Base-by-base conservation (phyloP, 2,797 vertebrate species). In the Protonibea diacanthus region DNA sequence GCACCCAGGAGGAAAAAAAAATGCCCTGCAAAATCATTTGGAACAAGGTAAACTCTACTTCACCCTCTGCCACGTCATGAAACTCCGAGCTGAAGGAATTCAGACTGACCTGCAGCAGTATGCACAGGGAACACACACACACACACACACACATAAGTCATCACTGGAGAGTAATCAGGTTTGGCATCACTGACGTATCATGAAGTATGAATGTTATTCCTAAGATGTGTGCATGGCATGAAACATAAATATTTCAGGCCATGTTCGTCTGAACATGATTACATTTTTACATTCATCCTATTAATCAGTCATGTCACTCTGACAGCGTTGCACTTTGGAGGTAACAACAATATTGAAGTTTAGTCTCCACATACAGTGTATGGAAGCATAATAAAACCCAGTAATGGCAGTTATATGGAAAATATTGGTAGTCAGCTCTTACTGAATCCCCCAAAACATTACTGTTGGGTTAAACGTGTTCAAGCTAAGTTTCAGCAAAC, bases 21-120 rank as follows among this genome's bases (percentile, higher is more conserved):
- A 45, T 56, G 33, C 38, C 40, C 60, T 51, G 6, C 20, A n/a
- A 51, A 15, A 58, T 80, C 0, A 38, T 76, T 45, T 71, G 61
- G 45, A 44, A 45, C 29, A 59, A 82, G 68, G 78, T 81, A 25
- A 67, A 77, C 12, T 23, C 51, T 1, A 21, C 25, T 12, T 17
- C 52, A 12, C 23, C 20, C 18, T 51, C 18, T 60, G 52, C 57
- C 56, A 68, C 57, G 1, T 72, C 65, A 80, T 42, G 12, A 69
- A 45, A 44, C 65, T 42, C 53, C 49, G 44, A 66, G 21, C 53
- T 66, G 63, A 47, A 86, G 65, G 71, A 91, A 88, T 76, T 74
- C 55, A 79, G 21, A 42, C 76, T 61, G 72, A 85, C 78, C 76
- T 68, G 62, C 62, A 60, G 23, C 74, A 42, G 21, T 58, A 71